Conservation (phyloP, 2,888 invertebrate genomes). For the Calliopum simillimum region DNA sequence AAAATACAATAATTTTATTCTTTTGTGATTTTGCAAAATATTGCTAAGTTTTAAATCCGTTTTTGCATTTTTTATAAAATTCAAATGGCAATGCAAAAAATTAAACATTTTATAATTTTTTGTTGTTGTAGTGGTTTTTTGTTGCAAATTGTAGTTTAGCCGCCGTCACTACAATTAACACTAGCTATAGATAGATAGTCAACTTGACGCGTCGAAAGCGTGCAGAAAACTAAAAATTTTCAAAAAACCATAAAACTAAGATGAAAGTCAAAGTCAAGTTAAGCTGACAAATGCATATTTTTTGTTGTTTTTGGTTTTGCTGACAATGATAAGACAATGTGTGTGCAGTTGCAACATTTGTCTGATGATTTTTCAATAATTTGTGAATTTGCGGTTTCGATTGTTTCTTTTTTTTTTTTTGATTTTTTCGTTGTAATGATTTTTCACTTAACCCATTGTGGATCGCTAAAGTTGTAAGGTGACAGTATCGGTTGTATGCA, state of each 20-base stretch:
- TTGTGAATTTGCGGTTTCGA: too few species aligned
- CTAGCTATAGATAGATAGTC: too few species aligned
- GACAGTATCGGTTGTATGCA: too few species aligned
- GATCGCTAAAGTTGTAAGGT: too few species aligned
- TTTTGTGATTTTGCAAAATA: not conserved
- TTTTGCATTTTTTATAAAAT: not conserved
- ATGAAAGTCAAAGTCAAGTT: not conserved
- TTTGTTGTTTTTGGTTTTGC: not conserved
- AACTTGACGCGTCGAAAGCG: slow-evolving; percentile 5
- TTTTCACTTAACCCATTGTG: too few species aligned
- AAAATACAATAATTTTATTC: not conserved
- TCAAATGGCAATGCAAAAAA: not conserved
- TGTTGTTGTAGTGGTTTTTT: not conserved
- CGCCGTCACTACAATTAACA: too few species aligned
- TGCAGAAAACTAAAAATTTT: slow-evolving; percentile 5
- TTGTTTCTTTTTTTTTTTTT: too few species aligned
- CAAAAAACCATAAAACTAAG: not conserved
- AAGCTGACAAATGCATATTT: slow-evolving; percentile 3
- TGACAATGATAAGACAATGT: slow-evolving; percentile 11
- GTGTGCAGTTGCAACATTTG: slow-evolving; percentile 6
- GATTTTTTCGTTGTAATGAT: too few species aligned
- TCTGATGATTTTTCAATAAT: not conserved
- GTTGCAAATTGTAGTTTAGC: not conserved
- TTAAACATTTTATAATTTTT: slow-evolving; percentile 17
- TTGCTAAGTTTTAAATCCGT: not conserved